Base-by-base conservation (phyloP, 2,113 vertebrate species). In the Aix galericulata region DNA sequence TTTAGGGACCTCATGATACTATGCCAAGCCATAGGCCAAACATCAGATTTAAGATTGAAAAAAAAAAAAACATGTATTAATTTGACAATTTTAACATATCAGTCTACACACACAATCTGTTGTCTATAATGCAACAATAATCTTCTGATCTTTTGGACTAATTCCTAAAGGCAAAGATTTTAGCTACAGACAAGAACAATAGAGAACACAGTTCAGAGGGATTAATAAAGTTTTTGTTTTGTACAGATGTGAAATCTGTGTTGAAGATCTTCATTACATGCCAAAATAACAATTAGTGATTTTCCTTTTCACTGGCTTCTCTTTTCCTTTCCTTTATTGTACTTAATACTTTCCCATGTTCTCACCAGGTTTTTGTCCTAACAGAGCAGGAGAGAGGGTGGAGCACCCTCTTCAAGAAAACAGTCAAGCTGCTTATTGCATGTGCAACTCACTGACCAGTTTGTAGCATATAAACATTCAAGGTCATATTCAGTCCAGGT, bases 61-160 rank as follows among this genome's bases (percentile, higher is more conserved):
- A 90, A 87, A 91, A 83, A 86, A 63, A 84, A 50, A n/a, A 36
- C 58, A 87, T 84, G 25, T 58, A 89, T 82, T 94, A 73, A 82
- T 93, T 89, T 77, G 87, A 50, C 58, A 88, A 76, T 85, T 91
- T 88, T 94, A 92, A 83, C 75, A 72, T 88, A 66, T 50, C 88
- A 93, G 94, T 93, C 74, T 77, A 63, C 36, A 75, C 25, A 13
- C 44, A 32, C 50, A 93, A 77, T 95, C 72, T 90, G 18, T 26
- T 72, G 50, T 59, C n/a, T 31, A 68, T 91, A 94, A 75, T 81
- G 29, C 64, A 82, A 66, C 21, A 82, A 86, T 66, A 94, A 91
- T 89, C 81, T 91, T 74, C 46, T 84, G 86, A 95, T 93, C 83
- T 96, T 95, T 95, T 97, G 96, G 91, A 95, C 46, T 87, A 42